phyloP scores from a whole-genome alignment of 2,888 invertebrate genomes.

The Leucophora obtusa region DNA sequence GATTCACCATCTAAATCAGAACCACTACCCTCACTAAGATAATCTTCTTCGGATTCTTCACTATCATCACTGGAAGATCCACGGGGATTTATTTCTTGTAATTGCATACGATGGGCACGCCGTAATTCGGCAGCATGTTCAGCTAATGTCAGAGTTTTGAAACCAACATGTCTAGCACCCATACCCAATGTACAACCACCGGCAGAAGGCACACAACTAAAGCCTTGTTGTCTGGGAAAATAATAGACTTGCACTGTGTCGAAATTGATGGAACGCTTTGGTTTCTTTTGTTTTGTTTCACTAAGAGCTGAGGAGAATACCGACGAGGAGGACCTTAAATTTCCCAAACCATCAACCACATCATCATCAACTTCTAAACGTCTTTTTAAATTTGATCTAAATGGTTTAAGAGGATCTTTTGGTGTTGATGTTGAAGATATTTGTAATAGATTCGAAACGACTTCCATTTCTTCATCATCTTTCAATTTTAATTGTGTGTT shows the following conservation, averaged over 20 bases:
- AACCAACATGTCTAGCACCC: slow-evolving; percentile 85
- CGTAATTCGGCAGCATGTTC: slow-evolving; percentile 95
- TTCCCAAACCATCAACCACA: slow-evolving; percentile 77
- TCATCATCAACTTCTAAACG: slow-evolving; percentile 84
- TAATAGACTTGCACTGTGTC: slow-evolving; percentile 96
- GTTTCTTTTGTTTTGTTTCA: slow-evolving; percentile 80
- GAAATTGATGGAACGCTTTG: slow-evolving; percentile 91
- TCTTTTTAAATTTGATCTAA: slow-evolving; percentile 73
- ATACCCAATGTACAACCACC: slow-evolving; percentile 96
- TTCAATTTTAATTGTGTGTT: slow-evolving; percentile 30
- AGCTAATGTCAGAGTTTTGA: slow-evolving; percentile 88
- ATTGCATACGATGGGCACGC: slow-evolving; percentile 89
- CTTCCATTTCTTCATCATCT: slow-evolving; percentile 20
- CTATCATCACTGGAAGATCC: slow-evolving; percentile 87
- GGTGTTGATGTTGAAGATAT: slow-evolving; percentile 23
- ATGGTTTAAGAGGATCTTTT: slow-evolving; percentile 34
- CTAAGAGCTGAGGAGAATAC: slow-evolving; percentile 4
- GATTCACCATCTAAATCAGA: slow-evolving; percentile 93
- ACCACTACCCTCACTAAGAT: slow-evolving; percentile 86
- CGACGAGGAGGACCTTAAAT: background rate
- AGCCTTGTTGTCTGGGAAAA: slow-evolving; percentile 95
- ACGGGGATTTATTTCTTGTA: slow-evolving; percentile 80
- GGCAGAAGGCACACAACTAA: slow-evolving; percentile 94
- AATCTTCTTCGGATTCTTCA: slow-evolving; percentile 88
- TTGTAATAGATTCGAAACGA: background rate